Percentiles rank a stretch among this genome's conserved stretches.
These are phyloP conservation scores for Melieria omissa DNA, from an alignment of 2,888 invertebrate species.

Conservation along the genomic window DNA sequence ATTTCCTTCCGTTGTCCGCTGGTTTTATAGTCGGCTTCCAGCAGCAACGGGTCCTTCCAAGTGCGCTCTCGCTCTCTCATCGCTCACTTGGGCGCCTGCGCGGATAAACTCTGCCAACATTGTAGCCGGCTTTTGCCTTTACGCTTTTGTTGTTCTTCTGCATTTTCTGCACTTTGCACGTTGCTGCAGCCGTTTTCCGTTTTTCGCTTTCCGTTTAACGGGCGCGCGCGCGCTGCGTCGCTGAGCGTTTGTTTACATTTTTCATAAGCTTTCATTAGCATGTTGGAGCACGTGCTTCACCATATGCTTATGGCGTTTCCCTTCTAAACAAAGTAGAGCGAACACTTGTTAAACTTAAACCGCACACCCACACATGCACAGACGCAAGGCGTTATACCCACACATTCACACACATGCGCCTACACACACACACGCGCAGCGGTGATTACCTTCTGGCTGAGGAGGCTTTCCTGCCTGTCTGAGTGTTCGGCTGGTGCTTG, in stretches of 20 bases:
- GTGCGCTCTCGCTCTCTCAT: neutral
- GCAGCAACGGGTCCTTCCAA: neutral
- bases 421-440: neutral
- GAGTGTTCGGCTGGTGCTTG: no score
- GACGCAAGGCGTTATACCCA: neutral
- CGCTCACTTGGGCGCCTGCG: conserved; percentile 38
- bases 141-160: neutral
- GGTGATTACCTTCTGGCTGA: no score
- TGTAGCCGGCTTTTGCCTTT: conserved; percentile 25
- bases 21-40: conserved; percentile 19
- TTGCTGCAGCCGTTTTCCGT: neutral
- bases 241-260: conserved; percentile 33
- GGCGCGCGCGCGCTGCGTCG: conserved; percentile 8
- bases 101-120: conserved; percentile 30
- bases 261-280: conserved; percentile 32
- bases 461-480: no score
- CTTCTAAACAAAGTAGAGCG: conserved; percentile 26
- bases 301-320: conserved; percentile 23
- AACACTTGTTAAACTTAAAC: conserved; percentile 29
- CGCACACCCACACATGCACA: conserved; percentile 16
- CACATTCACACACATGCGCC: neutral
- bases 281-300: conserved; percentile 32
- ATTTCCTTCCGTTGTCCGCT: neutral
- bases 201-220: neutral
- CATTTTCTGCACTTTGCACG: neutral